Base-by-base conservation (phyloP, 2,113 vertebrate species). In the Trematocara macrostoma region DNA sequence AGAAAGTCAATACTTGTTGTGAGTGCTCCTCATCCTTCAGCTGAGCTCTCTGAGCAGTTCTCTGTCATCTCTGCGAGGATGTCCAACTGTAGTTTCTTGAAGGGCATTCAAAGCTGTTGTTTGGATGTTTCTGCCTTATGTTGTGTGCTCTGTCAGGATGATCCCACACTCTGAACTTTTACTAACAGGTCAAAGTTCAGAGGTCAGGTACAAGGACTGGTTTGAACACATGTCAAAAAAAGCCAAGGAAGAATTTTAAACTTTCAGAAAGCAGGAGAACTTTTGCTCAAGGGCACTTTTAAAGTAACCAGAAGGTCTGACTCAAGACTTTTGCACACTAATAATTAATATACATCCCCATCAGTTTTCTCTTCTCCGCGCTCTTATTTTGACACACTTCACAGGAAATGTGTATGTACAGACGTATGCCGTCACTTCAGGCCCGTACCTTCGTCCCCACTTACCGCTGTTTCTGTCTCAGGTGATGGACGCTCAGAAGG, bases 401-500 rank as follows among this genome's bases (percentile, higher is more conserved):
- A 34, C 23, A 31, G 81, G 84, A 88, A 83, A 56, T 71, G 3
- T 7, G 3, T 4, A 29, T 18, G 56, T n/a, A 16, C 16, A 45
- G 3, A 20, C 26, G 2, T 81, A 4, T 80, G 12, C 56, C 8
- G 5, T 84, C 69, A 91, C 57, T 78, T 89, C 89, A 78, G 34
- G 64, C 69, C 35, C 2, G 18, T 57, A 11, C 26, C 20, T 79
- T 31, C 6, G 29, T 35, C 31, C 12, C 11, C 34, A 2, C 34
- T 64, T 79, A 26, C 3, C n/a, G 67, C 7, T 71, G 23, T 67
- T 52, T 45, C 15, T 79, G 18, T 76, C 10, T 79, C 82, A 61
- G 56, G 79, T 89, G 35, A 94, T 94, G 93, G 93, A 94, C 61
- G 4, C 80, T 45, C 93, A 94, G 64, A 94, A 93, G 93, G 93